Evolutionary conservation across 2,113 vertebrate genomes (phyloP).

Genomic region (Trematocara zebra): DNA sequence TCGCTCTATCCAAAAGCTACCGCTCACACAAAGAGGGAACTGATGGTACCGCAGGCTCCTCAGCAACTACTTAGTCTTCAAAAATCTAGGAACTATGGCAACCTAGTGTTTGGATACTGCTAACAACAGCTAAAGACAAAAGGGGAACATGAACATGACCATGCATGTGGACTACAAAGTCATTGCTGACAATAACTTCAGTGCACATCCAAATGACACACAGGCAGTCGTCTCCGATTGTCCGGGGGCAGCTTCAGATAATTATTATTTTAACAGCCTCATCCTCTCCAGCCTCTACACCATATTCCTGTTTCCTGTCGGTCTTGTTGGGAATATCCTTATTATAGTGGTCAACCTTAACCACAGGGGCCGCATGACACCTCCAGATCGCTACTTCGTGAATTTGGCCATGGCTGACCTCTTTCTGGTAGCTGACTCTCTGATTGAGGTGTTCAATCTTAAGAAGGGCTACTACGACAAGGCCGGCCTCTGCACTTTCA

Average conservation of each 20-base stretch:
- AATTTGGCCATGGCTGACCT: conserved; percentile 87
- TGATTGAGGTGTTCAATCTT: conserved; percentile 92
- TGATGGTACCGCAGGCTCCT: not conserved
- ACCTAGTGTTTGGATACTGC: not conserved
- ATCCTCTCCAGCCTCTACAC: conserved; percentile 84
- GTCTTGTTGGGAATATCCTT: conserved; percentile 87
- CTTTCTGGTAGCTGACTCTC: conserved; percentile 83
- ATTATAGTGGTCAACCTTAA: conserved; percentile 86
- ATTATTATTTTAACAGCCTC: conserved; percentile 75
- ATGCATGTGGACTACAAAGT: not conserved
- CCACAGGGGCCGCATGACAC: conserved; percentile 77
- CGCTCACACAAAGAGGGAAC: not conserved
- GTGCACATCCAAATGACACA: conserved; percentile 53
- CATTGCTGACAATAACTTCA: conserved; percentile 52
- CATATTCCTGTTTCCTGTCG: conserved; percentile 83
- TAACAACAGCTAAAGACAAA: not conserved
- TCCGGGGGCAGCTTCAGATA: conserved; percentile 41
- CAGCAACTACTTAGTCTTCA: not conserved
- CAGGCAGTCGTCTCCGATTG: conserved; percentile 23
- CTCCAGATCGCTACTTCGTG: conserved; percentile 87
- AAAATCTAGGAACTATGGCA: not conserved
- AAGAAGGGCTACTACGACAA: conserved; percentile 84
- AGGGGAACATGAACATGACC: conserved; percentile 57
- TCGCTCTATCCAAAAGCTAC: not conserved
- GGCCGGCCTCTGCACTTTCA: conserved; percentile 85